Base-by-base conservation (phyloP, 2,797 vertebrate genomes). In the Brotula barbata region DNA sequence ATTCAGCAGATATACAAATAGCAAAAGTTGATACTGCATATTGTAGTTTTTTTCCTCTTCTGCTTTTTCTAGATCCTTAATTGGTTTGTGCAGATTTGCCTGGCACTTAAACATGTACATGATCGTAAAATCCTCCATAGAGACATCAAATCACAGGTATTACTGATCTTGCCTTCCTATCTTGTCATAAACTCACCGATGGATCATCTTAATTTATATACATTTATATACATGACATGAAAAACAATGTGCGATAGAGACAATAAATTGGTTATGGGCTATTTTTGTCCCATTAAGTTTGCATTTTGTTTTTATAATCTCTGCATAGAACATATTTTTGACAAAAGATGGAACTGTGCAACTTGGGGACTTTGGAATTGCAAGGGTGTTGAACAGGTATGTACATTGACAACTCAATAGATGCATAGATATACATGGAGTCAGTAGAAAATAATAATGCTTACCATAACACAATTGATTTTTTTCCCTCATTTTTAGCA, bases 141-240 rank as follows among this genome's bases (percentile, higher is more conserved):
- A 63, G 97, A 98, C 83, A 99, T 99, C 73, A 99, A 99, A 85
- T 99, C 97, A 42, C 97, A 99, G 95, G 97, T 99, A 90, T 13
- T 23, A 12, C 20, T 45, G 4, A 4, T 44, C 25, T 8, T 28
- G 25, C 4, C 25, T 4, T 28, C 25, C 25, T 28, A 8, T 28
- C 25, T 8, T 4, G n/a, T n/a, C n/a, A n/a, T n/a, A n/a, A n/a
- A n/a, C n/a, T n/a, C n/a, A n/a, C n/a, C n/a, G n/a, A n/a, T n/a
- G n/a, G n/a, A n/a, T n/a, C n/a, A n/a, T n/a, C n/a, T n/a, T n/a
- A n/a, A n/a, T n/a, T n/a, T n/a, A n/a, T n/a, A n/a, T n/a, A n/a
- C n/a, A n/a, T n/a, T n/a, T n/a, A n/a, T n/a, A n/a, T n/a, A n/a
- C n/a, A n/a, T n/a, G n/a, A n/a, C n/a, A n/a, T n/a, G n/a, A n/a